A percentile compares a stretch with the other conserved stretches of the same genome.
These are phyloP conservation scores for Dermatophagoides farinae DNA, from an alignment of 1,140 invertebrate genomes.

Conservation along the genomic window DNA sequence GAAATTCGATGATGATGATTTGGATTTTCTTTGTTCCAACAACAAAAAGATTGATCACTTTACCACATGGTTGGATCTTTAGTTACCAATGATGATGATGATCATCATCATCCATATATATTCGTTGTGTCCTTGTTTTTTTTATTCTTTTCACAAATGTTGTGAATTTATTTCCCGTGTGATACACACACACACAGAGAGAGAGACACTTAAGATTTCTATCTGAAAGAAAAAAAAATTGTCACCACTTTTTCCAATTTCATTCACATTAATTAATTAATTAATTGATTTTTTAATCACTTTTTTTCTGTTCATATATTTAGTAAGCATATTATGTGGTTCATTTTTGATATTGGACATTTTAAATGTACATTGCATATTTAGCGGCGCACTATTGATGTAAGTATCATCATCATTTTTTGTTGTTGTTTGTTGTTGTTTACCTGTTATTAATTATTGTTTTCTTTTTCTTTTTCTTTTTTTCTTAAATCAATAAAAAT, in stretches of 20 bases:
- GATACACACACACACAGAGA: too few species aligned
- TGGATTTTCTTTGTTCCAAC: too few species aligned
- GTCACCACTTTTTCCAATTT: not conserved
- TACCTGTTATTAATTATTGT: not conserved
- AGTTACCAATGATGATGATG: too few species aligned
- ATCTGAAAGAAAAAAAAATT: not conserved
- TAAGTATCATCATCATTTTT: not conserved
- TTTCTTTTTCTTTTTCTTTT: not conserved
- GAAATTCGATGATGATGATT: too few species aligned
- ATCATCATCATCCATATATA: too few species aligned
- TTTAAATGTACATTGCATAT: not conserved
- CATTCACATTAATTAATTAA: not conserved
- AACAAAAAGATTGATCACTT: too few species aligned
- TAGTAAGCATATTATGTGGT: not conserved
- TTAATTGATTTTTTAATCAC: not conserved
- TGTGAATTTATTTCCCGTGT: too few species aligned
- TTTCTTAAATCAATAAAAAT: constrained; percentile 16
- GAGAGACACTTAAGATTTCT: too few species aligned
- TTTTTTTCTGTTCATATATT: not conserved
- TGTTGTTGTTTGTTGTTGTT: not conserved
- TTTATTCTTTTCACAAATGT: too few species aligned
- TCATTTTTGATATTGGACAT: not conserved
- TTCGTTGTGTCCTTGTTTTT: too few species aligned
- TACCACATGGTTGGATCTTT: too few species aligned
- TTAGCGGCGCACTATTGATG: constrained; percentile 3